Percentiles rank a stretch among this genome's conserved stretches.
Evolutionary conservation across 2,113 vertebrate species (phyloP).

Genomic region (Megaceryle maxima): DNA sequence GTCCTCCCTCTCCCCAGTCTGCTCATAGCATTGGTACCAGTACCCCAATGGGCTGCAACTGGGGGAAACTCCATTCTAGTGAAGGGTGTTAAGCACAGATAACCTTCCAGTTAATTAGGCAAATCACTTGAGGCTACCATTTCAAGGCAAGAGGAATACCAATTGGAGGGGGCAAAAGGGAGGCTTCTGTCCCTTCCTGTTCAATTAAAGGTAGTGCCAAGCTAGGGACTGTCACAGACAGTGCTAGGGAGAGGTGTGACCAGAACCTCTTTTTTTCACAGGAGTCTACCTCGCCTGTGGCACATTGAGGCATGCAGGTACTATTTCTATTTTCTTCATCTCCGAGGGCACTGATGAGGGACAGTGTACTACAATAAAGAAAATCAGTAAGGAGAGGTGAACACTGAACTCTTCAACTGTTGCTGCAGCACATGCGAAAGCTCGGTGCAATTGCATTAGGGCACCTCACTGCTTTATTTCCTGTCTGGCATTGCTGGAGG

Average conservation of each 20-base stretch:
- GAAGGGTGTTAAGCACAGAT: neutral
- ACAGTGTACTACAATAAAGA: neutral
- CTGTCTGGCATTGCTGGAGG: neutral
- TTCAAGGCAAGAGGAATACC: neutral
- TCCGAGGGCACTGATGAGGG: neutral
- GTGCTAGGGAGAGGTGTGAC: neutral
- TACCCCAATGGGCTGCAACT: neutral
- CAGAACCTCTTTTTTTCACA: accelerated
- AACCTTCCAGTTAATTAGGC: neutral
- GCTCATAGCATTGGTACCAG: accelerated
- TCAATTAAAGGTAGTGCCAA: neutral
- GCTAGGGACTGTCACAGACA: neutral
- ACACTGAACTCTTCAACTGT: neutral
- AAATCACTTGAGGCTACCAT: neutral
- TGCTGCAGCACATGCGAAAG: neutral
- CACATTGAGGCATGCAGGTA: neutral
- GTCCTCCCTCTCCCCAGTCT: accelerated
- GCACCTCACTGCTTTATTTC: conserved; percentile 7
- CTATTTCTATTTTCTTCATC: neutral
- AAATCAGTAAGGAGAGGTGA: neutral
- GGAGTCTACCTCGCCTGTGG: accelerated
- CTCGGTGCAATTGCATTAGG: neutral
- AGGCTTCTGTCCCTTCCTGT: neutral
- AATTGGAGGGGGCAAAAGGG: accelerated
- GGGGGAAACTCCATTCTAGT: accelerated